Percentiles rank a stretch among this genome's conserved stretches.
Conservation (phyloP, 2,888 invertebrate species). For the Lymantria monacha region DNA sequence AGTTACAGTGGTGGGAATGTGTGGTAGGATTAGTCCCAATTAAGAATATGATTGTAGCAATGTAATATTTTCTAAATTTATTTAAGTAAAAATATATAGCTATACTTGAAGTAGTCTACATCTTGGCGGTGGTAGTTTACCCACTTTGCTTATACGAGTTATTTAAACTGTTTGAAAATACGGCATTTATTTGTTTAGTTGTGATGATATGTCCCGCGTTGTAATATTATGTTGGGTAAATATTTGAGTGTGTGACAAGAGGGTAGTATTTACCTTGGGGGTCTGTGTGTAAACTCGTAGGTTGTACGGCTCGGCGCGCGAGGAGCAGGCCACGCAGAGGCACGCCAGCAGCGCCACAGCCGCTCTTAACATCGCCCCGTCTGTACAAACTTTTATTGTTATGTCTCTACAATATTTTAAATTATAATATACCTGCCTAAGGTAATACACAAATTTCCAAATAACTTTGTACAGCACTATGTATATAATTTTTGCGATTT, state of each 20-base stretch:
- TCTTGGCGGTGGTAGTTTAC: conserved; percentile 19
- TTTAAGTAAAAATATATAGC: no score
- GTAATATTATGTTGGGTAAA: conserved; percentile 17
- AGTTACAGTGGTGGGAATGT: no score
- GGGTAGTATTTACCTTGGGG: conserved; percentile 54
- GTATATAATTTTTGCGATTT: no score
- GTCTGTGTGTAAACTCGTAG: conserved; percentile 58
- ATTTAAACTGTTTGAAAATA: conserved; percentile 17
- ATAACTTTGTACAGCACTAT: neutral
- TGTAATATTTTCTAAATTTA: no score
- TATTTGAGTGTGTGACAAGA: conserved; percentile 16
- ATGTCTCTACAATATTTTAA: neutral
- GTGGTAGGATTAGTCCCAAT: no score
- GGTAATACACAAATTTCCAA: neutral
- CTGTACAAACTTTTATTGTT: neutral
- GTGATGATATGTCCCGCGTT: conserved; percentile 17
- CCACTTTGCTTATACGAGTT: conserved; percentile 13
- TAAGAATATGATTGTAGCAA: no score
- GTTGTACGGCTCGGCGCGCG: conserved; percentile 62
- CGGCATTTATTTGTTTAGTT: conserved; percentile 19
- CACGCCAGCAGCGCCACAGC: conserved; percentile 73
- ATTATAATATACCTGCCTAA: neutral
- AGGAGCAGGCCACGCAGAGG: conserved; percentile 75
- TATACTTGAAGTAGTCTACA: neutral
- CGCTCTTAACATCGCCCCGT: conserved; percentile 74